Base-by-base conservation (phyloP, 2,888 invertebrate genomes). In the Drosophila percnosoma region DNA sequence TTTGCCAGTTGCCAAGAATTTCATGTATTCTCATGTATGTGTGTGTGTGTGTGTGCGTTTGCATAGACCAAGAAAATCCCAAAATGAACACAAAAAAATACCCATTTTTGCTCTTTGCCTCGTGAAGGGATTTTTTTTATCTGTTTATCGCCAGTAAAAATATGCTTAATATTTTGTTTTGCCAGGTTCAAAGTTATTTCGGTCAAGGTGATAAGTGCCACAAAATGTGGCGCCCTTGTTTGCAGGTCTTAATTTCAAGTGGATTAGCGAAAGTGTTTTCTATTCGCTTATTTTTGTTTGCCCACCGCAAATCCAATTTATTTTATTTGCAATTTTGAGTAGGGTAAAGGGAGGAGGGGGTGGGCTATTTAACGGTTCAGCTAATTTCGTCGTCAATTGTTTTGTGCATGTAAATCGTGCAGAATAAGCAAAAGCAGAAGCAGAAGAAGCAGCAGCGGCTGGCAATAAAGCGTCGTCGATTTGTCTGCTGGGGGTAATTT, bases 181-280 rank as follows among this genome's bases (percentile, higher is more conserved):
- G 69, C 72, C 79, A 82, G 82, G 80, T 78, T 82, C 76, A 84
- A 69, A 78, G 70, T 69, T 81, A 82, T 83, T 75, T 74, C 75
- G 83, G 86, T 74, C 77, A 83, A 83, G 81, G 84, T 73, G 65
- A 73, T 73, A 61, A 67, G 48, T 40, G 42, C 18, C 52, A 55
- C 60, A 33, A 54, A 42, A 51, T 60, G 27, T 33, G 42, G 42
- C 54, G 49, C 60, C 34, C 45, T 51, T 68, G 29, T 40, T 18
- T 24, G 49, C 48, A 4, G 34, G 64, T n/a, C 51, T 76, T 80
- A 72, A 68, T 61, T 73, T 75, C 83, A 89, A 86, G 57, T 88
- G 88, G 90, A 86, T 86, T 88, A 88, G 64, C 83, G 73, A 85
- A 89, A 89, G 88, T 86, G 86, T 82, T 89, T 84, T 33, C 15